These are phyloP conservation scores for Armadillidium nasatum DNA, from an alignment of 1,140 invertebrate genomes.

Conservation along the genomic window DNA sequence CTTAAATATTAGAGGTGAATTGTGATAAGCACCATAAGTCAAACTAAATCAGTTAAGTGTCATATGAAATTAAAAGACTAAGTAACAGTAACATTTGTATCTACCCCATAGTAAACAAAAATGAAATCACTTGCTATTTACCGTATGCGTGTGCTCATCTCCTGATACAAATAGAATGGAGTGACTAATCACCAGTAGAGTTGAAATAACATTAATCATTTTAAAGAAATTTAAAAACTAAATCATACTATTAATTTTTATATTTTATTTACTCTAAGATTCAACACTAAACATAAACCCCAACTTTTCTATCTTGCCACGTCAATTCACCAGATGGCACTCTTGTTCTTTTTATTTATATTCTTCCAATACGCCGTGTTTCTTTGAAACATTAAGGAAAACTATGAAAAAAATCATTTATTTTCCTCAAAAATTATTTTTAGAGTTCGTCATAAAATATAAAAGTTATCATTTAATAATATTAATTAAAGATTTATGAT, in stretches of 20 bases:
- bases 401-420: too few relatives aligned
- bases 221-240: slow-evolving; percentile 16
- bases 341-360: background rate
- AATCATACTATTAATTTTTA: slow-evolving; percentile 11
- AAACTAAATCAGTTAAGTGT: background rate
- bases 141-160: slow-evolving; percentile 27
- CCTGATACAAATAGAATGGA: background rate
- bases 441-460: too few relatives aligned
- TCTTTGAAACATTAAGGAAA: too few relatives aligned
- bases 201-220: background rate
- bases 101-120: background rate
- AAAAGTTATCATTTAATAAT: too few relatives aligned
- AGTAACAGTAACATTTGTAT: background rate
- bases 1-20: background rate
- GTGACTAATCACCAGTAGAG: too few relatives aligned
- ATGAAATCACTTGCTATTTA: background rate
- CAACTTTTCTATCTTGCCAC: slow-evolving; percentile 16
- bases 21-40: background rate
- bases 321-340: slow-evolving; percentile 32
- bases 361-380: too few relatives aligned
- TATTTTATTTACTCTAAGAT: background rate
- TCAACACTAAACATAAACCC: background rate
- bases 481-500: too few relatives aligned
- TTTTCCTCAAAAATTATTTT: too few relatives aligned
- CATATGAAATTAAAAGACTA: background rate